These are phyloP conservation scores for Stichopus horrens DNA, from an alignment of 53 echinoderm and acorn worm species.

Conservation along the genomic window DNA sequence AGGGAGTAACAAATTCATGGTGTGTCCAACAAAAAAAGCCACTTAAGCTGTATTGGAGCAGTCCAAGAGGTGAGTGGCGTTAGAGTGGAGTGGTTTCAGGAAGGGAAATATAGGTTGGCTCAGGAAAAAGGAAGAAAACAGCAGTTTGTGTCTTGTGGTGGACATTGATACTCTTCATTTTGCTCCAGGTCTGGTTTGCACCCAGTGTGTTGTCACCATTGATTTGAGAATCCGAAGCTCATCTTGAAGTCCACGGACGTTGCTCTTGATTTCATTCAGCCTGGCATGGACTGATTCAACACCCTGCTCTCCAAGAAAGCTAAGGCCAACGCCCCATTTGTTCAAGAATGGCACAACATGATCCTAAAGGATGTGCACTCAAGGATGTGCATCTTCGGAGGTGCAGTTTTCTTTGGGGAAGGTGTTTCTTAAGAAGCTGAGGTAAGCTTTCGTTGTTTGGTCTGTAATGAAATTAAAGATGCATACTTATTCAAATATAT, in stretches of 20 bases:
- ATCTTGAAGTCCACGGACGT: slow-evolving; percentile 44
- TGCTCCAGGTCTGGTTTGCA: slow-evolving; percentile 47
- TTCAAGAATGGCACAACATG: slow-evolving; percentile 45
- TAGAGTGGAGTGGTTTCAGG: too few species aligned
- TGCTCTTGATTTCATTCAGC: slow-evolving; percentile 44
- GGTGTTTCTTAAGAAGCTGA: too few species aligned
- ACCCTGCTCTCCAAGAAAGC: slow-evolving; percentile 55
- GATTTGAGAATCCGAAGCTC: slow-evolving; percentile 34
- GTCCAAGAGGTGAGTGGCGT: too few species aligned
- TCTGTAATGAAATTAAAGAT: neutral
- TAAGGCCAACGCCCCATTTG: slow-evolving; percentile 46
- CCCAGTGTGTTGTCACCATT: slow-evolving; percentile 47
- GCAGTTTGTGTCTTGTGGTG: neutral
- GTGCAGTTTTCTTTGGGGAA: too few species aligned
- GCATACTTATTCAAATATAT: slow-evolving; percentile 5
- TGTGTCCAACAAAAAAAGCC: too few species aligned
- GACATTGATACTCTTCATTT: neutral
- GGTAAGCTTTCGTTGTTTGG: too few species aligned
- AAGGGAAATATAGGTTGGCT: too few species aligned
- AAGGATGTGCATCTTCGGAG: slow-evolving; percentile 49
- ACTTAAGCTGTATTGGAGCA: too few species aligned
- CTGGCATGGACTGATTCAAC: slow-evolving; percentile 45
- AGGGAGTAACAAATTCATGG: too few species aligned
- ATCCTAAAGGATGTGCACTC: neutral
- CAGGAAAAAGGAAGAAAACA: too few species aligned